A percentile compares a stretch with the other conserved stretches of the same genome.
Conservation (phyloP, 2,888 invertebrate species). For the Timandra comae region DNA sequence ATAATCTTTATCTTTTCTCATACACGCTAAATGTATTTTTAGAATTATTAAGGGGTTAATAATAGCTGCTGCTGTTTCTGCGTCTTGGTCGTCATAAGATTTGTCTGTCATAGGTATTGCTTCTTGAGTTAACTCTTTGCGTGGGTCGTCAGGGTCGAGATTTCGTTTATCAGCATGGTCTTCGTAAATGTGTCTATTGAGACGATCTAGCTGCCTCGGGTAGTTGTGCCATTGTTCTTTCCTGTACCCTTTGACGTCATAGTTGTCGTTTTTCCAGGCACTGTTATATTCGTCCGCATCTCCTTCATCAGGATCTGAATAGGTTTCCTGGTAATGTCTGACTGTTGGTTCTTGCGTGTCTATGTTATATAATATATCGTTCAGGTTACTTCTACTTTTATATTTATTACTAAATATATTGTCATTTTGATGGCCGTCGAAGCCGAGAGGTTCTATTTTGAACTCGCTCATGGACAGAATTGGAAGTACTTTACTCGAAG, state of each 20-base stretch:
- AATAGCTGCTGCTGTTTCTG: constrained; percentile 28
- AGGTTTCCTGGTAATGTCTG: constrained; percentile 4
- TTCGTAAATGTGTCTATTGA: constrained; percentile 39
- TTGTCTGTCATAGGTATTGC: constrained; percentile 17
- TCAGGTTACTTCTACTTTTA: constrained; percentile 38
- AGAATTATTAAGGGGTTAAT: constrained; percentile 53
- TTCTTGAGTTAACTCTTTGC: constrained; percentile 28
- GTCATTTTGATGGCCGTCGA: constrained; percentile 48
- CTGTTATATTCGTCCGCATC: constrained; percentile 32
- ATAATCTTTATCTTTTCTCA: constrained; percentile 31
- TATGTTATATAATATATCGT: constrained; percentile 44
- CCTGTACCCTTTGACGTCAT: constrained; percentile 51
- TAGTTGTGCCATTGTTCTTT: constrained; percentile 67
- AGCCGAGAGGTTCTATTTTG: constrained; percentile 32
- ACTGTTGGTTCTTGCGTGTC: constrained; percentile 21
- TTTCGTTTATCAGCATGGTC: constrained; percentile 34
- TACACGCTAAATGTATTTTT: constrained; percentile 53
- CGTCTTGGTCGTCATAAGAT: constrained; percentile 21
- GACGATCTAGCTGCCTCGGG: constrained; percentile 59
- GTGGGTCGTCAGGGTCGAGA: constrained; percentile 36
- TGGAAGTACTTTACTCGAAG: constrained; percentile 61
- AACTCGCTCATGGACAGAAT: constrained; percentile 38
- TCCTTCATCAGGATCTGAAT: constrained; percentile 21
- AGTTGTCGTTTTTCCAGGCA: constrained; percentile 36
- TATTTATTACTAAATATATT: constrained; percentile 54